These are phyloP conservation scores for Herpetotheres cachinnans DNA, from an alignment of 2,113 vertebrate genomes.

Conservation along the genomic window DNA sequence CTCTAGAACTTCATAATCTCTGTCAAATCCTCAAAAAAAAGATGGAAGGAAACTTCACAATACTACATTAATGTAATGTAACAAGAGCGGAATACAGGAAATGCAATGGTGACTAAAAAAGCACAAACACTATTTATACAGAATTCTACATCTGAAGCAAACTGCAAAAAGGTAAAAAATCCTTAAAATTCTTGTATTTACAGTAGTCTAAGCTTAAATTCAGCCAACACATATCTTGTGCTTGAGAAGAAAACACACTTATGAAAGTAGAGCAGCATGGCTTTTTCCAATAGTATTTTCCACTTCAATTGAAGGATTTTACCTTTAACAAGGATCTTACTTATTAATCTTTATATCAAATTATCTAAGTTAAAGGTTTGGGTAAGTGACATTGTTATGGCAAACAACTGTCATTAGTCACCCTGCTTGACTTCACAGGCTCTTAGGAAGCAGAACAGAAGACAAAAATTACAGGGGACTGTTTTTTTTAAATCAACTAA, in stretches of 20 bases:
- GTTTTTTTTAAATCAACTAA: not conserved
- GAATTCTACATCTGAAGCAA: not conserved
- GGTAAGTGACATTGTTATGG: not conserved
- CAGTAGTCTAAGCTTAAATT: not conserved
- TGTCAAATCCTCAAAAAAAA: not conserved
- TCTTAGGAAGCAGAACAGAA: not conserved
- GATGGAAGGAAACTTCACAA: not conserved
- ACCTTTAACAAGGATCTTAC: not conserved
- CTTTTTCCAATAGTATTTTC: not conserved
- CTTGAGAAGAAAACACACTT: not conserved
- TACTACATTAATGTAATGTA: not conserved
- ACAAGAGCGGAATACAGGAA: not conserved
- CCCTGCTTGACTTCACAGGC: not conserved
- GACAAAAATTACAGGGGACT: not conserved
- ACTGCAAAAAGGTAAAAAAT: not conserved
- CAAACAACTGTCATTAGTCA: not conserved
- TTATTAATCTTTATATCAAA: not conserved
- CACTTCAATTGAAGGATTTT: not conserved
- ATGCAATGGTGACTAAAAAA: not conserved
- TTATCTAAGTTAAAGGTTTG: not conserved
- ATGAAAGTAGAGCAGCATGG: not conserved
- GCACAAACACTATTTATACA: not conserved
- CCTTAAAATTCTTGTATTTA: not conserved
- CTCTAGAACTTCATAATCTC: not conserved
- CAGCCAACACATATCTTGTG: not conserved